Evolutionary conservation across 23 tunicate species (phyloP), one percentile per base, ranked within the genome.

Genomic region (Phallusia fumigata): DNA sequence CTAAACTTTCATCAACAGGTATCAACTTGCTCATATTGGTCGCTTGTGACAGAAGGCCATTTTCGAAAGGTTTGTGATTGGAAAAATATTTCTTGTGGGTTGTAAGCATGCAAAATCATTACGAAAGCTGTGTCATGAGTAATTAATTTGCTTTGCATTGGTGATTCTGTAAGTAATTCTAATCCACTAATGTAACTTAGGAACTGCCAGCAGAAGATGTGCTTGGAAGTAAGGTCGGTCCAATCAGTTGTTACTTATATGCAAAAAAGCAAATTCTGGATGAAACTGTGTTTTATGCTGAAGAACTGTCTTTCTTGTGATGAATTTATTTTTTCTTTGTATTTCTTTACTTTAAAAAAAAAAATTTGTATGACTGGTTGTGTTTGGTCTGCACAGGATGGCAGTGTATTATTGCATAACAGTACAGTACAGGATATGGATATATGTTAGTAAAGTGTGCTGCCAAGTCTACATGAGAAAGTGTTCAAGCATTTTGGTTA

Each of bases 221-320:
- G 51, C 18, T 11, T n/a, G 84, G 84, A 11, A 18, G 3, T 24
- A 81, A 81, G 30, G 19, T 81, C 31, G 53, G 32, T 0, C 76
- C 84, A n/a, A 36, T 81, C 31, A 81, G 32, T 33, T 65, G 84
- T 65, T 81, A 64, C 76, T 30, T 81, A 35, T 81, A 33, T 74
- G 76, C 84, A 35, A 81, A 81, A 65, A 64, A 36, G 50, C 50
- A 64, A 22, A 35, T 11, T 28, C 18, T 30, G 76, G 31, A 65
- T 22, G 2, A 53, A 3, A 81, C 84, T 30, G n/a, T 65, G 32
- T 81, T 81, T 65, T 81, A 65, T 74, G 84, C 84, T 22, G 84
- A 81, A 81, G 84, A 81, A 65, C 3, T 65, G 3, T 58, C 16
- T 16, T 58, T 40, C 8, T 3, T 13, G 16, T 58, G 28, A 58